Conservation (phyloP, 2,888 invertebrate species). For the Autographa gamma region DNA sequence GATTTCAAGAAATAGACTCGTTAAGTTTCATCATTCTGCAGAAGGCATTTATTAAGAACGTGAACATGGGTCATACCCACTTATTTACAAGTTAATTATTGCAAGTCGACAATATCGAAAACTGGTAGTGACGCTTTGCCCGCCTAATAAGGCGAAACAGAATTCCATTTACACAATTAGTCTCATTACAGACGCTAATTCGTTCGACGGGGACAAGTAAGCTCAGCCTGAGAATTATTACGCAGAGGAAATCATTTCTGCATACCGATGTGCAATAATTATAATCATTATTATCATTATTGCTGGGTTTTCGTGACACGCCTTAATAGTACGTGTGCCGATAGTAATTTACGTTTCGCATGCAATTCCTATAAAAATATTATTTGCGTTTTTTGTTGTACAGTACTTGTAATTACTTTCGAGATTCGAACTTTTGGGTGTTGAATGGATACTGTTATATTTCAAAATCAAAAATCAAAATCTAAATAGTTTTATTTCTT, state of each 20-base stretch:
- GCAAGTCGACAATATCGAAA: conserved; percentile 64
- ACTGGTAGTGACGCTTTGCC: conserved; percentile 60
- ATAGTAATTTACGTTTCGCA: conserved; percentile 65
- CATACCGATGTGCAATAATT: conserved; percentile 76
- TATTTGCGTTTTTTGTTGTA: conserved; percentile 54
- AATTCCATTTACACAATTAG: conserved; percentile 81
- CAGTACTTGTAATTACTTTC: conserved; percentile 36
- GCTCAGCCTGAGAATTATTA: conserved; percentile 70
- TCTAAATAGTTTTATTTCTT: no score
- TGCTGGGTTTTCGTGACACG: conserved; percentile 67
- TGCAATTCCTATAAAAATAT: conserved; percentile 70
- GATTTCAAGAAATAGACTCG: conserved; percentile 46
- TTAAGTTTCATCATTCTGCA: conserved; percentile 52
- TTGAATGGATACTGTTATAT: background rate
- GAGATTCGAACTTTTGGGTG: background rate
- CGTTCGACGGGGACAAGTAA: conserved; percentile 80
- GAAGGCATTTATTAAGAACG: conserved; percentile 48
- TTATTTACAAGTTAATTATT: conserved; percentile 63
- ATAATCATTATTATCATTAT: conserved; percentile 74
- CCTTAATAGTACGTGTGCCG: conserved; percentile 62
- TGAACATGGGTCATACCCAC: conserved; percentile 51
- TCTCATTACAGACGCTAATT: conserved; percentile 78
- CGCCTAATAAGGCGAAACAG: conserved; percentile 67
- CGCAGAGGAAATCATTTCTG: conserved; percentile 76
- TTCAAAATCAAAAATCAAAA: no score